Evolutionary conservation across 2,888 invertebrate species (phyloP), one percentile per base, ranked within the genome.

Genomic region (Gymnoscelis rufifasciata): DNA sequence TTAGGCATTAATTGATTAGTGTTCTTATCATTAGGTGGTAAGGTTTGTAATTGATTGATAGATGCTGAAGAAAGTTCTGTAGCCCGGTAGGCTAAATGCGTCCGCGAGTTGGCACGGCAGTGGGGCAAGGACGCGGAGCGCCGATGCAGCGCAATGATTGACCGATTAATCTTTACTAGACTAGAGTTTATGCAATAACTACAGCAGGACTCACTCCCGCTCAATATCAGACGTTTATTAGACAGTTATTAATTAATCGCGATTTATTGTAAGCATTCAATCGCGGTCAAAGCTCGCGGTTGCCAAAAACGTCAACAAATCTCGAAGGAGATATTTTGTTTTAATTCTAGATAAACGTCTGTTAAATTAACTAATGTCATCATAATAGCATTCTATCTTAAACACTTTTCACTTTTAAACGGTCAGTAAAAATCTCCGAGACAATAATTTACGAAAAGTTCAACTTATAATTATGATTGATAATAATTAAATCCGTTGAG

Each of bases 71-170:
- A 78, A 80, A 82, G 80, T 79, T 69, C 67, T 76, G 62, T 56
- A 64, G 78, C 73, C 76, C 73, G 80, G 74, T 75, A 75, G 74
- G 54, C 84, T 87, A 87, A 81, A 83, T 72, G 67, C 74, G 84
- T 80, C 72, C 66, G 74, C 71, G 48, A 44, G 40, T 76, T 83
- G 83, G 81, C 79, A 75, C 82, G 71, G 70, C 77, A 86, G 76
- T 84, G 77, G 86, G 84, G 78, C 86, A 87, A 87, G 86, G 86
- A 82, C 86, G 82, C 72, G 51, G 64, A 74, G 78, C 76, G 77
- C 76, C 80, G 69, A 79, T 82, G 82, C 81, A 79, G 62, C 73
- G 67, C 78, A 81, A 80, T 82, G 84, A 87, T 86, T 77, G 76
- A 76, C 74, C 77, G 82, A 86, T 86, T 77, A 83, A 86, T 83